Percentiles rank a stretch among this genome's conserved stretches.
These are phyloP conservation scores for Alosa sapidissima DNA, from an alignment of 2,797 vertebrate genomes.

Conservation along the genomic window DNA sequence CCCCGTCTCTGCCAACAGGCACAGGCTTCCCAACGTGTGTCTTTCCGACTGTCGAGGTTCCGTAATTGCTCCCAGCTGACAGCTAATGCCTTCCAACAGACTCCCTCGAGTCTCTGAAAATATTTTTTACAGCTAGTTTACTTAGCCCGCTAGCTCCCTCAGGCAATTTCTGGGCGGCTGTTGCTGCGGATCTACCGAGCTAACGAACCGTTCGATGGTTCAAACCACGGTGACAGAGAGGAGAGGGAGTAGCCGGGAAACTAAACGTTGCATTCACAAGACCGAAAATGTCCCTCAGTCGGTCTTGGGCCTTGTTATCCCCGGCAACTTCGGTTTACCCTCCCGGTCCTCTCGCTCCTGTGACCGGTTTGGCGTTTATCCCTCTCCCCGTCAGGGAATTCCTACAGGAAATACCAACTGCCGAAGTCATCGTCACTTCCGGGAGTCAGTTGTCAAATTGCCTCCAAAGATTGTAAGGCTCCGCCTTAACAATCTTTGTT, in stretches of 20 bases:
- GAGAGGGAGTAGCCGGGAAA: slow-evolving; percentile 17
- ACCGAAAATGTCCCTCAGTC: neutral
- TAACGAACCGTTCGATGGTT: neutral
- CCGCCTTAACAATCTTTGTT: too few relatives aligned
- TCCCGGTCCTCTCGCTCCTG: slow-evolving; percentile 53
- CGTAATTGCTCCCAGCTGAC: slow-evolving; percentile 47
- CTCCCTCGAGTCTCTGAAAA: slow-evolving; percentile 23
- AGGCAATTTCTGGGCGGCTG: slow-evolving; percentile 1
- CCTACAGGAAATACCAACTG: slow-evolving; percentile 70
- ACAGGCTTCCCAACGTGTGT: neutral
- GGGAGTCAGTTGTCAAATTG: slow-evolving; percentile 33
- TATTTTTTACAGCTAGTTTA: slow-evolving; percentile 21
- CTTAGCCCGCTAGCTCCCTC: slow-evolving; percentile 15
- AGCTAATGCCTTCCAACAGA: slow-evolving; percentile 29
- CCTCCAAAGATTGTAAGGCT: too few relatives aligned
- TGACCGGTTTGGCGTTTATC: slow-evolving; percentile 60
- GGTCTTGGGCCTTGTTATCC: slow-evolving; percentile 33
- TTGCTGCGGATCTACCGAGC: neutral
- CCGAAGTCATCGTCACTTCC: slow-evolving; percentile 66
- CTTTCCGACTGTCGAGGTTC: slow-evolving; percentile 20
- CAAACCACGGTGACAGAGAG: neutral
- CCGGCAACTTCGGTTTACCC: slow-evolving; percentile 34
- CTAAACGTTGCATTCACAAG: neutral
- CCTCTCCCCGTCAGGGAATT: slow-evolving; percentile 61
- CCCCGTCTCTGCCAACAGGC: slow-evolving; percentile 24